These are phyloP conservation scores for Pagetopsis macropterus DNA, from an alignment of 2,797 vertebrate species.

Conservation along the genomic window DNA sequence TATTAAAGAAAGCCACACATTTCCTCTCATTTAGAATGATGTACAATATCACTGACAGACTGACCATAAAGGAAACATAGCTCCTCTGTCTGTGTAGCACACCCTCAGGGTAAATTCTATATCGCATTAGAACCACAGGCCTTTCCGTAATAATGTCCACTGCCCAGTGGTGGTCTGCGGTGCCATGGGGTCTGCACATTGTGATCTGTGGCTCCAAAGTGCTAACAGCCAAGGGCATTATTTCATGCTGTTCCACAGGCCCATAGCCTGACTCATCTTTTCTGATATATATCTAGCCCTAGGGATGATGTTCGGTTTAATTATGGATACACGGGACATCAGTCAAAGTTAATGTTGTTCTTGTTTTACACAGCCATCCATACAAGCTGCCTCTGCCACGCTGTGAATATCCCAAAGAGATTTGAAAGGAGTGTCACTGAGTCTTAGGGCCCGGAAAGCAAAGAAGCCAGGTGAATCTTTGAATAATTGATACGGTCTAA, in stretches of 20 bases:
- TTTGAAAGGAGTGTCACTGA: conserved; percentile 24
- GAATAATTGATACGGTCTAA: conserved; percentile 70
- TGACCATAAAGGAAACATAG: conserved; percentile 62
- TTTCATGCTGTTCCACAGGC: conserved; percentile 66
- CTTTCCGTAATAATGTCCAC: conserved; percentile 66
- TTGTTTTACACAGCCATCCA: conserved; percentile 68
- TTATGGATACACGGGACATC: conserved; percentile 70
- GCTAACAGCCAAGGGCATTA: conserved; percentile 70
- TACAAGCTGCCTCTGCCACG: conserved; percentile 40
- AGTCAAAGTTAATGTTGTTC: conserved; percentile 73
- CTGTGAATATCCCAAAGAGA: conserved; percentile 47
- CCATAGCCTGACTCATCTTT: conserved; percentile 68
- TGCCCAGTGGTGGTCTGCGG: conserved; percentile 69
- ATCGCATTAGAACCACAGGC: conserved; percentile 68
- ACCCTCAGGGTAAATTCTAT: conserved; percentile 67
- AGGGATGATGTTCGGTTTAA: conserved; percentile 76
- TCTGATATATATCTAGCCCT: conserved; percentile 68
- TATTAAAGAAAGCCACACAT: conserved; percentile 58
- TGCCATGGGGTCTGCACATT: conserved; percentile 62
- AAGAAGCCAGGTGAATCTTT: conserved; percentile 64
- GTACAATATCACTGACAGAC: conserved; percentile 58
- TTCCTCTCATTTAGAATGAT: conserved; percentile 65
- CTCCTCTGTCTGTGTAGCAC: conserved; percentile 49
- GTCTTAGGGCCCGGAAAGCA: conserved; percentile 44
- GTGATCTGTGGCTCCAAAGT: conserved; percentile 67